These are phyloP conservation scores for Lycocerus yunnanus DNA, from an alignment of 2,888 invertebrate genomes.

Conservation along the genomic window DNA sequence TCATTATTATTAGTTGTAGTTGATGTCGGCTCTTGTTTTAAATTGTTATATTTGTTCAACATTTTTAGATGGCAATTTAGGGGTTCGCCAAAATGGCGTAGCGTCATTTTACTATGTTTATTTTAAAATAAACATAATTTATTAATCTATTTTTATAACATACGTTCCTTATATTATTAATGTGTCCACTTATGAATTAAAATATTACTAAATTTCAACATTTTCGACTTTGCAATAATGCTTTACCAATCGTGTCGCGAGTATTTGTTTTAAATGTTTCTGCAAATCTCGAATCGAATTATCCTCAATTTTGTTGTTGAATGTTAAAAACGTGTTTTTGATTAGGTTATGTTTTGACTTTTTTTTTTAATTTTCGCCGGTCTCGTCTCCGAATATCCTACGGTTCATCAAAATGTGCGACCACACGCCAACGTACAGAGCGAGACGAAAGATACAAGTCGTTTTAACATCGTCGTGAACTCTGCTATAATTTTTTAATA, in stretches of 20 bases:
- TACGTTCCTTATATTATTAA: constrained; percentile 3
- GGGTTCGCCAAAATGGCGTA: constrained; percentile 57
- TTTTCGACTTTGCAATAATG: background rate
- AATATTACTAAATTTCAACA: background rate
- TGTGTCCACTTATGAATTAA: background rate
- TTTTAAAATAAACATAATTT: constrained; percentile 13
- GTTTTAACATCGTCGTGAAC: background rate
- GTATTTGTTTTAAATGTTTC: background rate
- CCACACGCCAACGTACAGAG: background rate
- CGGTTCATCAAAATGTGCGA: constrained; percentile 11
- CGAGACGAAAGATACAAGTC: background rate
- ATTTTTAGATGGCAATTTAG: constrained; percentile 53
- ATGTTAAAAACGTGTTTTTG: constrained; percentile 10
- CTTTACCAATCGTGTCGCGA: background rate
- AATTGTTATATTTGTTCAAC: constrained; percentile 49
- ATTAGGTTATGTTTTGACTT: constrained; percentile 44
- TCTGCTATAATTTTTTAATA: background rate
- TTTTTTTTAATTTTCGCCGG: constrained; percentile 40
- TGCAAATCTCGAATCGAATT: background rate
- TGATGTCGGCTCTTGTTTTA: constrained; percentile 29
- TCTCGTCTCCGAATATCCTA: background rate
- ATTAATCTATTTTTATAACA: constrained; percentile 17
- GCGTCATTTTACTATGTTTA: constrained; percentile 44
- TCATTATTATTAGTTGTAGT: constrained; percentile 12
- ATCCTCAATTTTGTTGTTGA: background rate